phyloP scores from a whole-genome alignment of 2,113 vertebrate genomes.

The Nesoenas mayeri region DNA sequence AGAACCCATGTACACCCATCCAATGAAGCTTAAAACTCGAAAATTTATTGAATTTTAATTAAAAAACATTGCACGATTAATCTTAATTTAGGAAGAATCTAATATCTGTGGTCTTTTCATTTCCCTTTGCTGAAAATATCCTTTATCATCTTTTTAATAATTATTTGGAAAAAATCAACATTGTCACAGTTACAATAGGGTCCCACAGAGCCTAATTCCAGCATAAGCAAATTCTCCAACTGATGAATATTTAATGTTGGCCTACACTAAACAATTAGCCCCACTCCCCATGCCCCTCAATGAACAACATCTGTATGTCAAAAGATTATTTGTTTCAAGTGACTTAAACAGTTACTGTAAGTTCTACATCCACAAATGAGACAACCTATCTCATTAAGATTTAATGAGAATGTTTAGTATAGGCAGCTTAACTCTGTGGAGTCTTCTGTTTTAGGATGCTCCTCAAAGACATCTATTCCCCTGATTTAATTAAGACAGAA shows the following conservation, averaged over 20 bases:
- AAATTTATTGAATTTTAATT: background rate
- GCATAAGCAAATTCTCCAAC: background rate
- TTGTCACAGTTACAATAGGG: background rate
- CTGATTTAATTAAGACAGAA: background rate
- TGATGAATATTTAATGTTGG: background rate
- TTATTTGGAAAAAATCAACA: background rate
- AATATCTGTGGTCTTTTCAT: background rate
- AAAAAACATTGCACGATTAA: slow-evolving; percentile 11
- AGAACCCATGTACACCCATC: background rate
- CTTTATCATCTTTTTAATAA: slow-evolving; percentile 18
- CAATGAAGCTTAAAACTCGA: background rate
- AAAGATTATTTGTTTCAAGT: background rate
- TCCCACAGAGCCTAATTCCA: background rate
- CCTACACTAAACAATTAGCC: background rate
- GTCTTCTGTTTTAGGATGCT: background rate
- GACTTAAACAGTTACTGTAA: background rate
- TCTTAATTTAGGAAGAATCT: slow-evolving; percentile 31
- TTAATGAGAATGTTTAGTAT: background rate
- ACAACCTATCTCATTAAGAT: background rate
- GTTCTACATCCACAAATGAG: background rate
- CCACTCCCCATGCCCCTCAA: background rate
- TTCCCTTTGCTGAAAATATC: slow-evolving; percentile 23
- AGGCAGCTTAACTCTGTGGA: background rate
- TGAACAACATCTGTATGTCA: background rate
- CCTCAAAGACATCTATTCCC: background rate